Evolutionary conservation across 35 echinoderm and acorn worm genomes (phyloP), one percentile per base, ranked within the genome.

Genomic region (Holothuria glaberrima): DNA sequence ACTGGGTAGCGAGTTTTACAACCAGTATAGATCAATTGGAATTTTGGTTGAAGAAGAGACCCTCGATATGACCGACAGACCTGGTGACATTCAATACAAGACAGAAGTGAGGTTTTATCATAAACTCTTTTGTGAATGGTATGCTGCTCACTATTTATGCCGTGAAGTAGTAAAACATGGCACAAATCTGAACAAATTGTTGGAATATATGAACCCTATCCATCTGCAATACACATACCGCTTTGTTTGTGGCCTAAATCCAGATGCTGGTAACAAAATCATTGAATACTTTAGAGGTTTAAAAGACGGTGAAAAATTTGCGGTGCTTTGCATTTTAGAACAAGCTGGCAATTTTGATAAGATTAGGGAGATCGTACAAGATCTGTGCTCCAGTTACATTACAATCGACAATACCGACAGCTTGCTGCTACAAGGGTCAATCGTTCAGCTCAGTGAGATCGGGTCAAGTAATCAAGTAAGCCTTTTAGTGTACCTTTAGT

Each of bases 1-100:
- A 50, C 26, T 78, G 6, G 74, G 74, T 3, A 25, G 5, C 3
- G 38, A 25, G 6, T 78, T 78, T 26, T 78, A 78, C 27, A 10
- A 48, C 5, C 74, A 78, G 35, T 78, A 78, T 10, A 20, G n/a
- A 22, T 7, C 21, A 9, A 48, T 48, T 28, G 74, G 74, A 19
- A 78, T 78, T 6, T 78, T 78, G 1, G 36, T 78, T 2, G 74
- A 78, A 24, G 74, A 78, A 78, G 74, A 78, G 7, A 6, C 38
- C 21, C 41, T 31, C 7, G 1, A 73, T 73, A 35, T 34, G 9
- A 14, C 50, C 3, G 50, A 54, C 9, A 54, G 50, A 54, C 50
- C 13, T 54, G 36, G 30, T 25, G n/a, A 68, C 9, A 31, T 68
- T 31, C 64, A 68, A 31, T 68, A 68, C 13, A 68, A 20, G 9